Percentiles rank a stretch among this genome's conserved stretches.
These are phyloP conservation scores for Synaphobranchus kaupii DNA, from an alignment of 2,797 vertebrate genomes.

Conservation along the genomic window DNA sequence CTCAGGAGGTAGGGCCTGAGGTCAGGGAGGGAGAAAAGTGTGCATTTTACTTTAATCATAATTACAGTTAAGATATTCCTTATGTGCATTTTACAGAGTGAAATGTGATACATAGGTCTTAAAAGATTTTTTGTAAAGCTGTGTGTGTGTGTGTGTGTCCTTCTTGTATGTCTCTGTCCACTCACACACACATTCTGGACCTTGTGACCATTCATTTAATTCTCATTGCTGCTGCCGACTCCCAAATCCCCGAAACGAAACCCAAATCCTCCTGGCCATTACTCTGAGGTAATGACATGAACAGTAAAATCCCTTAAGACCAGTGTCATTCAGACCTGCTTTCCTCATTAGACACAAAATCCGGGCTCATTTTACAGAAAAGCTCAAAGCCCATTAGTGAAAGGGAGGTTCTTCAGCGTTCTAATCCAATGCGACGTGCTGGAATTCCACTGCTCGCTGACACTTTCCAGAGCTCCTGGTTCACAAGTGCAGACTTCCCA, in stretches of 20 bases:
- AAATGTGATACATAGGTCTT: background rate
- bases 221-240: background rate
- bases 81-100: background rate
- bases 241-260: background rate
- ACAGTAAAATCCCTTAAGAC: background rate
- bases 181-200: background rate
- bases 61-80: background rate
- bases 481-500: background rate
- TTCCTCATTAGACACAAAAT: background rate
- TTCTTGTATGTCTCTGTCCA: background rate
- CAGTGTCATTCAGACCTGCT: background rate
- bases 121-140: background rate
- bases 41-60: background rate
- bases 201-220: background rate
- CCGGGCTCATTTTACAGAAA: background rate
- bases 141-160: background rate
- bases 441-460: background rate
- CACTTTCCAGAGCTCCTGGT: background rate
- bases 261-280: background rate
- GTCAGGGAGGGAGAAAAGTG: background rate
- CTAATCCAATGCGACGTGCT: background rate
- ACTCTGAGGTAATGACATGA: background rate
- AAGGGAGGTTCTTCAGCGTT: background rate
- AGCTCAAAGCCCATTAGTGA: background rate
- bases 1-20: constrained; percentile 84